Conservation (phyloP, 2,888 invertebrate genomes). For the Hyalella azteca region DNA sequence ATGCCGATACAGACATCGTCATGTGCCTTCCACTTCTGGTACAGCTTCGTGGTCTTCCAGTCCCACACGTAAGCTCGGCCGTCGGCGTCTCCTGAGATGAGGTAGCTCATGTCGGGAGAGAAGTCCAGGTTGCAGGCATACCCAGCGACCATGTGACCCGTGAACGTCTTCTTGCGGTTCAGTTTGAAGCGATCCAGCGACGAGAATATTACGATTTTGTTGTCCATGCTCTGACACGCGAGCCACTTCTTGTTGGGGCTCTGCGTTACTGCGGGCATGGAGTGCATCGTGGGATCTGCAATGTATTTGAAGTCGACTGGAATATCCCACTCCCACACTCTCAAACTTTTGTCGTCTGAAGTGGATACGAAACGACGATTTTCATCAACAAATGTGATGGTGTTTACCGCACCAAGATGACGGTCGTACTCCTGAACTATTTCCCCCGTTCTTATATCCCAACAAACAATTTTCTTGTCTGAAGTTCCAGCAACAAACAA, state of each 20-base stretch:
- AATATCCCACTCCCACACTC: constrained; percentile 99
- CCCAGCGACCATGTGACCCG: constrained; percentile 99
- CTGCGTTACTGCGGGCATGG: constrained; percentile 93
- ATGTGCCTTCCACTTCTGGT: constrained; percentile 99
- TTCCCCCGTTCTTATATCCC: constrained; percentile 94
- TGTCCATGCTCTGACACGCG: constrained; percentile 99
- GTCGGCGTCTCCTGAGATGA: constrained; percentile 98
- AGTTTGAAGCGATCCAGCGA: constrained; percentile 96
- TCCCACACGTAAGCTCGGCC: constrained; percentile 99
- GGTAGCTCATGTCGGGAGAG: constrained; percentile 98
- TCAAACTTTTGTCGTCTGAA: constrained; percentile 96
- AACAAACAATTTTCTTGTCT: constrained; percentile 99
- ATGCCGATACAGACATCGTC: constrained; percentile 94
- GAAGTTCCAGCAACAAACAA: constrained; percentile 98
- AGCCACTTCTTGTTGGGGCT: constrained; percentile 99
- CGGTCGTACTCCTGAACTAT: constrained; percentile 98
- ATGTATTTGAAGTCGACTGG: constrained; percentile 99
- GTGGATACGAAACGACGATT: constrained; percentile 97
- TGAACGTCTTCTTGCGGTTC: constrained; percentile 96
- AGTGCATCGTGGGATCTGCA: constrained; percentile 99
- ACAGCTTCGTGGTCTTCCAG: constrained; percentile 98
- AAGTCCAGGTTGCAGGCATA: constrained; percentile 97
- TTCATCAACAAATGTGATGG: constrained; percentile 98
- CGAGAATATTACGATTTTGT: constrained; percentile 97
- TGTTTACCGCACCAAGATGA: constrained; percentile 97